Percentiles rank a stretch among this genome's conserved stretches.
phyloP scores from a whole-genome alignment of 2,113 vertebrate species.

The Probosciger aterrimus region DNA sequence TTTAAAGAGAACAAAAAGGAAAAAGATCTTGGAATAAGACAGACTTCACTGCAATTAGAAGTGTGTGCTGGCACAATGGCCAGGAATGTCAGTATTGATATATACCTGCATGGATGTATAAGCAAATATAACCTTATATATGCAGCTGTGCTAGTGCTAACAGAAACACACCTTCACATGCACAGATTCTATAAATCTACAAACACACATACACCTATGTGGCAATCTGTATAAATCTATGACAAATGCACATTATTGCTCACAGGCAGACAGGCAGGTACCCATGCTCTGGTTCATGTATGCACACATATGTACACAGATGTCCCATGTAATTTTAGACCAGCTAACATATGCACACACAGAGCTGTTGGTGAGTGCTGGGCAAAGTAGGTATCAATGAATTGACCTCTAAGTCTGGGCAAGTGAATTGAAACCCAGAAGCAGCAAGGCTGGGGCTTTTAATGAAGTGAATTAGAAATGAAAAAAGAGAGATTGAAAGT shows the following conservation, averaged over 20 bases:
- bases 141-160: not conserved
- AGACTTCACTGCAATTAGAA: not conserved
- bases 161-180: not conserved
- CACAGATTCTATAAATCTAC: not conserved
- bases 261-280: not conserved
- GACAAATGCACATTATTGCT: not conserved
- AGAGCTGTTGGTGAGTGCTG: not conserved
- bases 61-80: fast-evolving
- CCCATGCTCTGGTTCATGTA: not conserved
- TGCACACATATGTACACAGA: not conserved
- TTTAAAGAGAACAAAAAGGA: not conserved
- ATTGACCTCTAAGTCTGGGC: not conserved
- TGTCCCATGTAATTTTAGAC: not conserved
- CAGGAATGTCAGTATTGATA: not conserved
- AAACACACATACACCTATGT: fast-evolving
- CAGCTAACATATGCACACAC: not conserved
- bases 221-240: not conserved
- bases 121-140: not conserved
- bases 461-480: conserved; percentile 54
- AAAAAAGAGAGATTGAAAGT: conserved; percentile 61
- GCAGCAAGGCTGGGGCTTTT: conserved; percentile 27
- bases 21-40: not conserved
- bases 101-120: not conserved
- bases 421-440: not conserved
- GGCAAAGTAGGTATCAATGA: not conserved